These are phyloP conservation scores for Punctoribates punctum DNA, from an alignment of 2,888 invertebrate genomes.

Conservation along the genomic window DNA sequence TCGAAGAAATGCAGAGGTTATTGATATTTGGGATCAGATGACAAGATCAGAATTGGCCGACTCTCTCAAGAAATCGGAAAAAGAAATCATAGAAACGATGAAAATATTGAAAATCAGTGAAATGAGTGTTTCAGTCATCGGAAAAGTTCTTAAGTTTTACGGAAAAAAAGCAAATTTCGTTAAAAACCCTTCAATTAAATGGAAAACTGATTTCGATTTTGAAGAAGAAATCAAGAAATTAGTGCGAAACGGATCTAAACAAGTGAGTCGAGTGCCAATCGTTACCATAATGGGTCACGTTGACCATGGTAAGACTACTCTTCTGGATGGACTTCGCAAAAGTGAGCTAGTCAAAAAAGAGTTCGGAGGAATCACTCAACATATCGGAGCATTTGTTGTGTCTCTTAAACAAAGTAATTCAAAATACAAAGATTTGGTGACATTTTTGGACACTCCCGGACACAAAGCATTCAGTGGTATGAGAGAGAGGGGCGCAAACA, in stretches of 20 bases:
- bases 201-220: not conserved
- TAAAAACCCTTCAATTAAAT: not conserved
- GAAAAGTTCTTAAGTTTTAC: not conserved
- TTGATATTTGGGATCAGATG: slow-evolving; percentile 48
- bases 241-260: not conserved
- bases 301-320: slow-evolving; percentile 97
- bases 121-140: not conserved
- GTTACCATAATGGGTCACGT: slow-evolving; percentile 99
- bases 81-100: slow-evolving; percentile 28
- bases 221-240: not conserved
- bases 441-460: slow-evolving; percentile 97
- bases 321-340: slow-evolving; percentile 80
- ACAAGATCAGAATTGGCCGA: slow-evolving; percentile 50
- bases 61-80: slow-evolving; percentile 46
- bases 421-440: slow-evolving; percentile 57
- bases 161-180: not conserved
- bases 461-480: slow-evolving; percentile 96
- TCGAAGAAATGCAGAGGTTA: not conserved
- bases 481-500: slow-evolving; percentile 86
- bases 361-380: slow-evolving; percentile 98
- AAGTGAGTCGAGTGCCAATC: slow-evolving; percentile 72
- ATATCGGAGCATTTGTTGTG: slow-evolving; percentile 84
- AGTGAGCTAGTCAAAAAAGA: slow-evolving; percentile 83
- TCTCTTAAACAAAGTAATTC: slow-evolving; percentile 38
- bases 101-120: not conserved